Base-by-base conservation (phyloP, 2,113 vertebrate species). In the Aleadryas rufinucha region DNA sequence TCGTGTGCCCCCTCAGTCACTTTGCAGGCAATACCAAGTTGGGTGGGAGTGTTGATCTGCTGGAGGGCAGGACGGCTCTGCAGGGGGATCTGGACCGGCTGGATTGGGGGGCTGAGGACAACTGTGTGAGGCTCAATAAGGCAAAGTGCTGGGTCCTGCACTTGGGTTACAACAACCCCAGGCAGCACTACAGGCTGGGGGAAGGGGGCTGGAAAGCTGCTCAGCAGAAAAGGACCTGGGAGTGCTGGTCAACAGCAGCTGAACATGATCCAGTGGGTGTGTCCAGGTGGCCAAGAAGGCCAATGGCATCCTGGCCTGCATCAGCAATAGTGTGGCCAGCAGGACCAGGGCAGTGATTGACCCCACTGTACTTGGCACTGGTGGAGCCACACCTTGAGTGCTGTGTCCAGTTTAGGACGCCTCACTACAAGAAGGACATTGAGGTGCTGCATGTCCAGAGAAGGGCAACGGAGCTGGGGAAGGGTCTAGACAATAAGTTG, bases 71-170 rank as follows among this genome's bases (percentile, higher is more conserved):
- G 50, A 81, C 44, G 77, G 68, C 3, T 37, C 4, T 72, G 12
- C 31, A 89, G 27, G 23, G 44, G 18, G 31, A 52, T 13, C 31
- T 65, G 59, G 9, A 37, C 42, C 64, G 66, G 37, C 26, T 64
- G 59, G 60, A 65, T 16, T 6, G 12, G 5, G 26, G 52, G 37
- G 12, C 31, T 9, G 6, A 65, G 22, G 44, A 37, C 22, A 50
- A 2, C 1, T 9, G 8, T 2, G 7, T 20, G 18, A 57, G 12
- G 8, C 44, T 57, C 59, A 72, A 33, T 18, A 28, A 28, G 7
- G 27, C 1, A 0, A 49, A 31, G 11, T 27, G 8, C 2, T 0
- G 0, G 2, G 12, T 88, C 42, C 59, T 88, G 27, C 18, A 6
- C 8, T 17, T 33, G 35, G 11, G 10, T 42, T 42, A 72, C 16